phyloP scores from a whole-genome alignment of 2,113 vertebrate genomes.

The Vombatus ursinus region DNA sequence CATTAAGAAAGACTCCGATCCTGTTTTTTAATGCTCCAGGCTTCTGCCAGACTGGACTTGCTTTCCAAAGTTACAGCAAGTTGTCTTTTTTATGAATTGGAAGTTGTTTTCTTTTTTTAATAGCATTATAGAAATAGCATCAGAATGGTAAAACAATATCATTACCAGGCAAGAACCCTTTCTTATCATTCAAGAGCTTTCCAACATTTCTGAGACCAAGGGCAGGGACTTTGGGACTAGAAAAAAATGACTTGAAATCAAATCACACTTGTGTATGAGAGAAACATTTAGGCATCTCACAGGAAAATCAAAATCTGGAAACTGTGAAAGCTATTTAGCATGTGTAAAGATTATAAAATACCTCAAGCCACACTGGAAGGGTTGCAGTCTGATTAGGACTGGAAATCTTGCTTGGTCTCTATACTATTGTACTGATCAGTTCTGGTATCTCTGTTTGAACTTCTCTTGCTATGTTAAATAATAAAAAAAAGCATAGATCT shows the following conservation, averaged over 20 bases:
- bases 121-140: slow-evolving; percentile 69
- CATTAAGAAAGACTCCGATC: slow-evolving; percentile 84
- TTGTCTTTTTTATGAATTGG: slow-evolving; percentile 75
- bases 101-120: slow-evolving; percentile 71
- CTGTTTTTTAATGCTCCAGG: slow-evolving; percentile 85
- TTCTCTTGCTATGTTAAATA: slow-evolving; percentile 65
- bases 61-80: slow-evolving; percentile 72
- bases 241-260: slow-evolving; percentile 51
- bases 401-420: slow-evolving; percentile 61
- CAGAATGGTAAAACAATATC: slow-evolving; percentile 66
- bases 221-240: slow-evolving; percentile 35
- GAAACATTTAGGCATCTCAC: slow-evolving; percentile 44
- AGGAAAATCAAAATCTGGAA: slow-evolving; percentile 62
- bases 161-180: slow-evolving; percentile 65
- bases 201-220: slow-evolving; percentile 62
- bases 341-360: slow-evolving; percentile 65
- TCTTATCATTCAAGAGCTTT: slow-evolving; percentile 67
- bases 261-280: background rate
- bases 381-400: slow-evolving; percentile 50
- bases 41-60: slow-evolving; percentile 64
- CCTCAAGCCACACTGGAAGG: slow-evolving; percentile 58
- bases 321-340: slow-evolving; percentile 67
- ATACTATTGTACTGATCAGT: slow-evolving; percentile 15
- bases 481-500: slow-evolving; percentile 48
- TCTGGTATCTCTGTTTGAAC: slow-evolving; percentile 58